A percentile compares a stretch with the other conserved stretches of the same genome.
Evolutionary conservation across 2,113 vertebrate genomes (phyloP).

Genomic region (Catagonus wagneri): DNA sequence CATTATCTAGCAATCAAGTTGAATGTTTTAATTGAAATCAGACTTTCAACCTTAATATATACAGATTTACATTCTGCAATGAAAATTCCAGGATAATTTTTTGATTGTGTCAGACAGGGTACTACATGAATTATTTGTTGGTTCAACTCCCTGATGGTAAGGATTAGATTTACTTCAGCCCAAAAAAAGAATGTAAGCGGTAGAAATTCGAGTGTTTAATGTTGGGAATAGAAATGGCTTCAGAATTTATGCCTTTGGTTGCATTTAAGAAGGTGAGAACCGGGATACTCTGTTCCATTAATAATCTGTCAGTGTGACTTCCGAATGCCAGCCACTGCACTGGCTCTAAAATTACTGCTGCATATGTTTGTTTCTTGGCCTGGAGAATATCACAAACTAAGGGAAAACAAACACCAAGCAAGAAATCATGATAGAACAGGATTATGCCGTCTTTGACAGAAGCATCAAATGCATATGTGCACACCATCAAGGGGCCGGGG

Average conservation of each 20-base stretch:
- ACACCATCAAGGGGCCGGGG: neutral
- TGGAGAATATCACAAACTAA: neutral
- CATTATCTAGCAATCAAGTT: slow-evolving; percentile 56
- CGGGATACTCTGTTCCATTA: neutral
- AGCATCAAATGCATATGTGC: neutral
- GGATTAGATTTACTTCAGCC: neutral
- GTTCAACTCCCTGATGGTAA: slow-evolving; percentile 26
- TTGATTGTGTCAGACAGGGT: slow-evolving; percentile 17
- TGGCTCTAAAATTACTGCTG: neutral
- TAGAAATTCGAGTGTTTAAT: neutral
- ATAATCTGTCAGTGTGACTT: neutral
- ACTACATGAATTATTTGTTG: neutral
- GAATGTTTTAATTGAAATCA: slow-evolving; percentile 49
- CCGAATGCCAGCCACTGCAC: neutral
- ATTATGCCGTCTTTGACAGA: neutral
- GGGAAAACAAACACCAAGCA: neutral
- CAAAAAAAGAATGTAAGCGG: neutral
- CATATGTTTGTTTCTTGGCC: neutral
- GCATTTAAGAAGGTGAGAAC: slow-evolving; percentile 14
- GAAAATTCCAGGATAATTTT: slow-evolving; percentile 34
- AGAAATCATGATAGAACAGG: slow-evolving; percentile 10
- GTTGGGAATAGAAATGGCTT: neutral
- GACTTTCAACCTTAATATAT: slow-evolving; percentile 2
- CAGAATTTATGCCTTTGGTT: neutral
- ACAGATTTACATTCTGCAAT: slow-evolving; percentile 18